Evolutionary conservation across 37 sponge, comb jelly and placozoan genomes (phyloP).

Genomic region (Hexactinellida sp.): DNA sequence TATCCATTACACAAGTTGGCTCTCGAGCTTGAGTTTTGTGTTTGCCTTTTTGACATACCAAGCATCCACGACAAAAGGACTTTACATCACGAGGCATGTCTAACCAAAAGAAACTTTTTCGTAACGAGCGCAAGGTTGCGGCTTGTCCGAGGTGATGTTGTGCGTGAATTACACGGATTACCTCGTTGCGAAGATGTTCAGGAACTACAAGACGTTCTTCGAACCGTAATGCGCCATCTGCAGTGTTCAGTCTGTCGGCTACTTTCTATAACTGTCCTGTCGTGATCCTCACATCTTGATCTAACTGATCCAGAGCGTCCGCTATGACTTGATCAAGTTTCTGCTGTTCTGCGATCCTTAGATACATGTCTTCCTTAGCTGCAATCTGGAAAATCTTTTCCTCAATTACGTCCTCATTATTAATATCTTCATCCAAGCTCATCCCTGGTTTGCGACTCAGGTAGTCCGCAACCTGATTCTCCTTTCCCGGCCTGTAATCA

Average conservation of each 20-base stretch:
- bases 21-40: neutral
- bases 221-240: neutral
- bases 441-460: neutral
- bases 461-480: neutral
- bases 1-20: neutral
- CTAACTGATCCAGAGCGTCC: neutral
- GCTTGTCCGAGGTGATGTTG: conserved; percentile 11
- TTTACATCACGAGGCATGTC: neutral
- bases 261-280: neutral
- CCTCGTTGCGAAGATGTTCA: neutral
- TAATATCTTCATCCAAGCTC: neutral
- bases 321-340: neutral
- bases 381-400: neutral
- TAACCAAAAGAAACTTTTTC: neutral
- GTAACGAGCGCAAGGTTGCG: neutral
- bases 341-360: neutral
- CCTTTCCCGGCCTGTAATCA: neutral
- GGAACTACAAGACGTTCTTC: neutral
- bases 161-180: neutral
- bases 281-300: neutral
- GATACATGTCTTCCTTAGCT: neutral
- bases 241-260: neutral
- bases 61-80: neutral
- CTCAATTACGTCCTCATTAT: neutral
- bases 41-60: neutral